Evolutionary conservation across 2,113 vertebrate genomes (phyloP), one percentile per base, ranked within the genome.

Genomic region (Microtus pennsylvanicus): DNA sequence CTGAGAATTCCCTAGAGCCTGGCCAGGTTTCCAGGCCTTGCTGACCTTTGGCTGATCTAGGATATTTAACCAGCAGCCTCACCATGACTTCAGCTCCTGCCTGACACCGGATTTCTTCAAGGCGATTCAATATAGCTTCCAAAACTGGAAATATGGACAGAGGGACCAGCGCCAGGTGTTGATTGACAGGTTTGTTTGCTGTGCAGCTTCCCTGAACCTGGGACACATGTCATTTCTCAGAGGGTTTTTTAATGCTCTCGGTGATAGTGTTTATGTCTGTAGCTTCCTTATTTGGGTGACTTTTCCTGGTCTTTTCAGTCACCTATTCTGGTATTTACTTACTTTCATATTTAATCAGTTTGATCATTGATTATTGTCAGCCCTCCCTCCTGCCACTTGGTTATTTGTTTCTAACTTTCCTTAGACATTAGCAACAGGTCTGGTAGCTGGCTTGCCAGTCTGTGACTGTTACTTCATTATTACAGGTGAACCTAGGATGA

Each of bases 21-120:
- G 5, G 76, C 82, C 82, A 96, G 70, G 38, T 88, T 93, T 93
- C 88, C 96, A 86, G 52, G 33, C 58, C 14, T 50, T 85, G 85
- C 58, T 90, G 80, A 72, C 42, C 52, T 78, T 85, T 30, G 82
- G 82, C 42, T 42, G 33, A 83, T 85, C 63, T 86, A 38, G 35
- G 5, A 67, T 47, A 55, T 76, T 93, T 86, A 81, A 82, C 42
- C 86, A 90, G 72, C 58, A 83, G 81, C 24, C 65, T 74, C 11
- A 12, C n/a, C 86, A 50, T 97, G n/a, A 65, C 45, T 83, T 77
- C 87, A 86, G 52, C 52, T 87, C 38, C 61, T 55, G 19, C 91
- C 89, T 78, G 21, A 69, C 74, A 81, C 77, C 33, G 22, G 33
- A 67, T 63, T 72, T 89, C 77, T 91, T 83, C 67, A 93, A 88